A percentile compares a stretch with the other conserved stretches of the same genome.
Conservation (phyloP, 2,888 invertebrate genomes). For the Julus scandinavius region DNA sequence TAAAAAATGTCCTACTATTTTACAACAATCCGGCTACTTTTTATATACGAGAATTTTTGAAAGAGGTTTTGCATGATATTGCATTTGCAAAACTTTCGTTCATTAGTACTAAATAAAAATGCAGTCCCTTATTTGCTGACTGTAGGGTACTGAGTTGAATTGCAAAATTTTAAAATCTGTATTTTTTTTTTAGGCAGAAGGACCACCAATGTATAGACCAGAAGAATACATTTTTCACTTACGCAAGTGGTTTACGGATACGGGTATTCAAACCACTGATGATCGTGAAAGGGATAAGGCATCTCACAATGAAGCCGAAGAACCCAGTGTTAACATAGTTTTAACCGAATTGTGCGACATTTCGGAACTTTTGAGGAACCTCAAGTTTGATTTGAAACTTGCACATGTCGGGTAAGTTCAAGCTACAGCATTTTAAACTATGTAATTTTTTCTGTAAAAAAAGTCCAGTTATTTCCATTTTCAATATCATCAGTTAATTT, state of each 20-base stretch:
- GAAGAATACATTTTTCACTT: slow-evolving; percentile 58
- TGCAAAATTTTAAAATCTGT: too few species aligned
- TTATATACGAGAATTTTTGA: too few species aligned
- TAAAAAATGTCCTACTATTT: neutral
- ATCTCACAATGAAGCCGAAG: slow-evolving; percentile 10
- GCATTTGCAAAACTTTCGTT: too few species aligned
- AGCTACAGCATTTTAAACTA: neutral
- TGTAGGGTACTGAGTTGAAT: too few species aligned
- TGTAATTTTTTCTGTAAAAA: neutral
- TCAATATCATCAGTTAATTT: too few species aligned
- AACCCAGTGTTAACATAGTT: slow-evolving; percentile 56
- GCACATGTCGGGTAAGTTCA: slow-evolving; percentile 85
- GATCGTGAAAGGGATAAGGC: slow-evolving; percentile 54
- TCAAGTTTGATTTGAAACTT: slow-evolving; percentile 84
- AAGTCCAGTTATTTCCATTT: neutral
- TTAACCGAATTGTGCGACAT: slow-evolving; percentile 71
- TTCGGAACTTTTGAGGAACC: slow-evolving; percentile 85
- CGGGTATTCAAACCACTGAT: slow-evolving; percentile 52
- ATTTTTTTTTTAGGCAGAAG: slow-evolving; percentile 56
- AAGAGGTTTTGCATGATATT: too few species aligned
- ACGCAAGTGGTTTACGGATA: slow-evolving; percentile 56
- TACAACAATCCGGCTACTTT: neutral
- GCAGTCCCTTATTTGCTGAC: too few species aligned
- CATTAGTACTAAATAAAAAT: too few species aligned
- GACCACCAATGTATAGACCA: slow-evolving; percentile 58